These are phyloP conservation scores for Phragmatobia fuliginosa DNA, from an alignment of 2,888 invertebrate genomes.

Conservation along the genomic window DNA sequence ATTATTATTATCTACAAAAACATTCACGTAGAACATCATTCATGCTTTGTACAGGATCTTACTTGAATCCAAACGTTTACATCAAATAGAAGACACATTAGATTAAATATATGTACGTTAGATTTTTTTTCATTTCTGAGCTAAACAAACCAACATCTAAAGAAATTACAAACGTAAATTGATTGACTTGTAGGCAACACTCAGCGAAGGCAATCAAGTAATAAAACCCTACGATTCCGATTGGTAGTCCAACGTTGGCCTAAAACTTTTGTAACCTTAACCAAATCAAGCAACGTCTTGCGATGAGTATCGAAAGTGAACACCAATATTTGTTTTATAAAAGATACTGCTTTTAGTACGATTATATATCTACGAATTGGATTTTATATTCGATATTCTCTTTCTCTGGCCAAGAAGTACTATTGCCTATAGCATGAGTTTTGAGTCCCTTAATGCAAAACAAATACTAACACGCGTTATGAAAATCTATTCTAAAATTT, in stretches of 20 bases:
- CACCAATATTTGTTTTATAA: conserved; percentile 17
- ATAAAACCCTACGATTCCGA: conserved; percentile 11
- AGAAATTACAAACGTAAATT: background rate
- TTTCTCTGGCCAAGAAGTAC: background rate
- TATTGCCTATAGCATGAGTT: too few relatives aligned
- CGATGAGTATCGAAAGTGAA: conserved; percentile 21
- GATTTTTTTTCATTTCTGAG: background rate
- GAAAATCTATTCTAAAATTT: too few relatives aligned
- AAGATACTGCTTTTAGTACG: conserved; percentile 1
- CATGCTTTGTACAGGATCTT: background rate
- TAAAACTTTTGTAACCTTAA: conserved; percentile 22
- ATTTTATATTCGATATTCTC: background rate
- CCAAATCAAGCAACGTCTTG: conserved; percentile 28
- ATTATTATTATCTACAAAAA: too few relatives aligned
- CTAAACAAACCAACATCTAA: background rate
- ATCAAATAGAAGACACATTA: background rate
- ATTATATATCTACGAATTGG: background rate
- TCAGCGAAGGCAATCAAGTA: conserved; percentile 29
- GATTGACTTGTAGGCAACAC: conserved; percentile 12
- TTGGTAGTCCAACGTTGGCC: conserved; percentile 27
- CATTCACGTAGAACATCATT: background rate
- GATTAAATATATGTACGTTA: background rate
- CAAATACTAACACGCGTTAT: too few relatives aligned
- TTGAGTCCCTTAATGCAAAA: too few relatives aligned
- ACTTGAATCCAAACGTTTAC: background rate